Evolutionary conservation across 2,113 vertebrate genomes (phyloP), one percentile per base, ranked within the genome.

Genomic region (Pandion haliaetus): DNA sequence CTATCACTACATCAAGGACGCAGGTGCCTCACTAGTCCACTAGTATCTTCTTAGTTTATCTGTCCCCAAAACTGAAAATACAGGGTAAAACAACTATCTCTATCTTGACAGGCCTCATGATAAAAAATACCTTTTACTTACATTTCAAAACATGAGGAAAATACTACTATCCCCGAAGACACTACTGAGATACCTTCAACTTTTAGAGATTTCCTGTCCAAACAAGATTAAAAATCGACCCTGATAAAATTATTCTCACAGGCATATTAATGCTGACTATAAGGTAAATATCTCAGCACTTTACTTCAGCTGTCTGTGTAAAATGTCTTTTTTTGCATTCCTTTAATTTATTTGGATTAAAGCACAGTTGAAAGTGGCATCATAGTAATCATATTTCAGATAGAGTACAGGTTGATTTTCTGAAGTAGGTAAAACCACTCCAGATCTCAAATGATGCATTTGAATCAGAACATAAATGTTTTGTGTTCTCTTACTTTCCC

Each of bases 281-380:
- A 59, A 82, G 73, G 67, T 34, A 78, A 88, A 96, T 15, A 38
- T 61, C 52, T 72, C 72, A 70, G 76, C 50, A 45, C 24, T 94
- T 90, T 65, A 90, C 65, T 93, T 90, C 4, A 3, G 17, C 79
- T 66, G 36, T 10, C 52, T 70, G 9, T 44, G 21, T 62, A 80
- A 86, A 92, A 95, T 14, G 23, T 9, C 34, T 61, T 21, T 29
- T 2, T 96, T 76, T 94, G 55, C 57, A 81, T 90, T 94, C 57
- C 59, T 86, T 62, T 85, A 93, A 94, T 32, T 95, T 31, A 94
- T 93, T 72, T 61, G 62, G 77, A 95, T 90, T 97, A 83, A 93
- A 94, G 77, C 90, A 78, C 14, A 74, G 47, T 29, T 85, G 49
- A 85, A 93, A 77, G 59, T 4, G 7, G 70, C 14, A 85, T 52